These are phyloP conservation scores for Montipora efflorescens DNA, from an alignment of 64 coral and sea anemone genomes.

Conservation along the genomic window DNA sequence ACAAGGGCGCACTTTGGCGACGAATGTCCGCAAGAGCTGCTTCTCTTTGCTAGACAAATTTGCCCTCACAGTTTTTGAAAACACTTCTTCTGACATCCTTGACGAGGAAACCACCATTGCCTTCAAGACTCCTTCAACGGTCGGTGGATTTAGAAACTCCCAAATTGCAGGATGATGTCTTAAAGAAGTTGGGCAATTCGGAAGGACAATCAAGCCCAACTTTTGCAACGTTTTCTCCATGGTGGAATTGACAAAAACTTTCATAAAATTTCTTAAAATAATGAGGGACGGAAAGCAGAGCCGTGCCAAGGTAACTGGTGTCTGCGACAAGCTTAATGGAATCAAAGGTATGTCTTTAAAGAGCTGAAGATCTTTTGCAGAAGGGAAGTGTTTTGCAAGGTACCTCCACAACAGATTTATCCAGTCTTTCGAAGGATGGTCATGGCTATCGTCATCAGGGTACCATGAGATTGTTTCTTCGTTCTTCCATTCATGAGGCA, in stretches of 20 bases:
- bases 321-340: constrained; percentile 24
- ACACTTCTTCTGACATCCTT: background rate
- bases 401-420: constrained; percentile 75
- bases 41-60: constrained; percentile 11
- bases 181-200: constrained; percentile 49
- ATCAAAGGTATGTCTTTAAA: constrained; percentile 60
- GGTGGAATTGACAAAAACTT: constrained; percentile 3
- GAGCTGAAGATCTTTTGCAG: constrained; percentile 5
- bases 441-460: background rate
- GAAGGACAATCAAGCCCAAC: constrained; percentile 63
- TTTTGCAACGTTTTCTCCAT: constrained; percentile 16
- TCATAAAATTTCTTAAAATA: constrained; percentile 18
- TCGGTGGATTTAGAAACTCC: constrained; percentile 50
- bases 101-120: constrained; percentile 40
- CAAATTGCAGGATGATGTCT: constrained; percentile 34
- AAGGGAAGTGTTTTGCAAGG: constrained; percentile 55
- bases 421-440: constrained; percentile 48
- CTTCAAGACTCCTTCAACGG: constrained; percentile 49
- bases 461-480: constrained; percentile 46
- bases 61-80: background rate
- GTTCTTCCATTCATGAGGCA: constrained; percentile 40
- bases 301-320: constrained; percentile 17
- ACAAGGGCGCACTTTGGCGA: constrained; percentile 4
- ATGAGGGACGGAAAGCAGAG: constrained; percentile 58
- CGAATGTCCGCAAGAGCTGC: constrained; percentile 47